Evolutionary conservation across 2,113 vertebrate species (phyloP), one percentile per base, ranked within the genome.

Genomic region (Toxotes jaculatrix): DNA sequence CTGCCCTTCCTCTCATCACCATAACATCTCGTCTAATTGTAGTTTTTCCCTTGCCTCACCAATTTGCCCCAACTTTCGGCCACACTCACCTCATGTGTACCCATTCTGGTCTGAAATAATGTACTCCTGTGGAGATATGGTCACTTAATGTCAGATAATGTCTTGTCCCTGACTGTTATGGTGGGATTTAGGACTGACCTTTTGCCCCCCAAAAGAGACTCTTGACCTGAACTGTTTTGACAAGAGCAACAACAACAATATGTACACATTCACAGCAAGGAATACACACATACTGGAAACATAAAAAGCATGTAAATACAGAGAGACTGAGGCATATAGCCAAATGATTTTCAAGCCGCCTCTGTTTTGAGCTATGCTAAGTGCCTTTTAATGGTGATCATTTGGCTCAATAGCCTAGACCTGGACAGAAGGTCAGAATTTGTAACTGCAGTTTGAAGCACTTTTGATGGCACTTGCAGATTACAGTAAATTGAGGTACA

Each of bases 11-110:
- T 87, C 53, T 61, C 64, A 70, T 83, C 75, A 53, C 65, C 80
- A 78, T 82, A 81, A 83, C 80, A 73, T 79, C n/a, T 68, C 31
- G 4, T 77, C 65, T 83, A 77, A 80, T 83, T 87, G 32, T 59
- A 74, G 45, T 83, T 90, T 85, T 77, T 78, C 72, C 64, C 59
- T 72, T 74, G 36, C 61, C 56, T 76, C 68, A 71, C 57, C 42
- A 19, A 11, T 83, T 87, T 42, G 34, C 60, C 53, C 42, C 16
- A 43, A 60, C 66, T 74, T 70, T 79, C 42, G 51, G 82, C 77
- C 75, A 72, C 53, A 60, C 55, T 77, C 21, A 55, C 49, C 62
- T 40, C 70, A 55, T 75, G 53, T 80, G 51, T 62, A 60, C 31
- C 38, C 63, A 38, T 66, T 72, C 61, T 79, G 71, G 32, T 82